Evolutionary conservation across 2,797 vertebrate species (phyloP).

Genomic region (Nannoperca australis): DNA sequence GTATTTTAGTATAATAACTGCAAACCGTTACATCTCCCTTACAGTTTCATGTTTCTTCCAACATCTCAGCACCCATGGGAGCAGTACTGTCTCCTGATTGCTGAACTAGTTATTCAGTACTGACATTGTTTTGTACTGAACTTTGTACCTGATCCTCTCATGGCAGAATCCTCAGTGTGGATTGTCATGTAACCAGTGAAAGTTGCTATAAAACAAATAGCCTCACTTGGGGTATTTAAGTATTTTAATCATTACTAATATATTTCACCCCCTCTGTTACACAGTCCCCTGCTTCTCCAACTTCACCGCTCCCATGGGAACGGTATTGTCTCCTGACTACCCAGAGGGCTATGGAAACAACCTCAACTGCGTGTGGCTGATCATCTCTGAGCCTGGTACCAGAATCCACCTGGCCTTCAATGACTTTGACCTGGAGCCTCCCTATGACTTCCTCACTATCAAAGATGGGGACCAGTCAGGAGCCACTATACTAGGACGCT

Average conservation of each 20-base stretch:
- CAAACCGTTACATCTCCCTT: constrained; percentile 29
- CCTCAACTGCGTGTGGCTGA: constrained; percentile 98
- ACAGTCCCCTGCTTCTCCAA: constrained; percentile 98
- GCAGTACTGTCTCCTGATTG: constrained; percentile 60
- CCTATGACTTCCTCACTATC: constrained; percentile 97
- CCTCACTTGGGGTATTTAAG: constrained; percentile 13
- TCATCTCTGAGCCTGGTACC: constrained; percentile 95
- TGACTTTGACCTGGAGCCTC: constrained; percentile 98
- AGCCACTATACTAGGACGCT: constrained; percentile 92
- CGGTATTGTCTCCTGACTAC: constrained; percentile 97
- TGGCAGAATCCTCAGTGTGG: constrained; percentile 38
- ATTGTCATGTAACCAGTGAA: constrained; percentile 34
- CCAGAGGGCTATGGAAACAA: constrained; percentile 99
- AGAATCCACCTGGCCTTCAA: constrained; percentile 98
- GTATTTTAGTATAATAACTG: constrained; percentile 39
- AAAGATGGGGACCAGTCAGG: constrained; percentile 95
- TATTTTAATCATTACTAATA: constrained; percentile 34
- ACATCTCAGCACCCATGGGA: constrained; percentile 63
- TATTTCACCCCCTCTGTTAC: constrained; percentile 29
- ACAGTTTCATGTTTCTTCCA: constrained; percentile 60
- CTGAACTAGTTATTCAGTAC: constrained; percentile 65
- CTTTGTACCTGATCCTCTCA: constrained; percentile 38
- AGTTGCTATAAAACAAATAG: constrained; percentile 54
- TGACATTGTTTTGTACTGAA: constrained; percentile 60
- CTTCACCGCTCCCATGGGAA: constrained; percentile 97